These are phyloP conservation scores for Poeciliopsis prolifica DNA, from an alignment of 2,113 vertebrate genomes.

Conservation along the genomic window DNA sequence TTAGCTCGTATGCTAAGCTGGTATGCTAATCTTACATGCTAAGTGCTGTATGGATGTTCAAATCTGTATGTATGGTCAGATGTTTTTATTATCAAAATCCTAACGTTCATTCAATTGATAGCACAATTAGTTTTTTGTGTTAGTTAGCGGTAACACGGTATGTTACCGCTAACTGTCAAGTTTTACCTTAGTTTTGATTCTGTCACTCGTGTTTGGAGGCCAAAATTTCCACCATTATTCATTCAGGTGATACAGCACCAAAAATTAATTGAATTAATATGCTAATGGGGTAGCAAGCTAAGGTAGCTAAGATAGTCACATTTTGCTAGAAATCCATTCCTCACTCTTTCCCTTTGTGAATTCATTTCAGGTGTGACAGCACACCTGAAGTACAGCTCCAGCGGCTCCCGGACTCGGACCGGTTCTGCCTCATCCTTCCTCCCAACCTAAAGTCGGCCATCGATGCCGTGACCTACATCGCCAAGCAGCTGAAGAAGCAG, in stretches of 20 bases:
- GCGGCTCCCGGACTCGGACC: constrained; percentile 71
- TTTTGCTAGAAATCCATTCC: no score
- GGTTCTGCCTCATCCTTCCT: constrained; percentile 80
- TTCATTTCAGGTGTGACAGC: constrained; percentile 61
- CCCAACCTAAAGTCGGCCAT: constrained; percentile 86
- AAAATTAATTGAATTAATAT: background rate
- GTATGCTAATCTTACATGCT: background rate
- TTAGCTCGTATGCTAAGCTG: no score
- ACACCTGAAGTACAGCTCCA: constrained; percentile 71
- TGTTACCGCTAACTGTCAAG: background rate
- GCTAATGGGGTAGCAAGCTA: background rate
- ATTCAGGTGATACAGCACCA: background rate
- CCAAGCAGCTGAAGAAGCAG: constrained; percentile 82
- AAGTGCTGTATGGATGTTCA: background rate
- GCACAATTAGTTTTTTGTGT: no score
- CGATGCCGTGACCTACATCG: constrained; percentile 80
- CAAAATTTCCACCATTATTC: background rate
- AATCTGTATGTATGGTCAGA: background rate
- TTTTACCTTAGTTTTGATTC: background rate
- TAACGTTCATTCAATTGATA: no score
- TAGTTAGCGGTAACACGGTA: no score
- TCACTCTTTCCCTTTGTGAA: background rate
- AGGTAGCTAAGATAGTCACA: no score
- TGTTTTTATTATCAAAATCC: background rate
- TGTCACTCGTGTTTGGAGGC: background rate